Evolutionary conservation across 2,888 invertebrate genomes (phyloP), one percentile per base, ranked within the genome.

Genomic region (Troides aeacus): DNA sequence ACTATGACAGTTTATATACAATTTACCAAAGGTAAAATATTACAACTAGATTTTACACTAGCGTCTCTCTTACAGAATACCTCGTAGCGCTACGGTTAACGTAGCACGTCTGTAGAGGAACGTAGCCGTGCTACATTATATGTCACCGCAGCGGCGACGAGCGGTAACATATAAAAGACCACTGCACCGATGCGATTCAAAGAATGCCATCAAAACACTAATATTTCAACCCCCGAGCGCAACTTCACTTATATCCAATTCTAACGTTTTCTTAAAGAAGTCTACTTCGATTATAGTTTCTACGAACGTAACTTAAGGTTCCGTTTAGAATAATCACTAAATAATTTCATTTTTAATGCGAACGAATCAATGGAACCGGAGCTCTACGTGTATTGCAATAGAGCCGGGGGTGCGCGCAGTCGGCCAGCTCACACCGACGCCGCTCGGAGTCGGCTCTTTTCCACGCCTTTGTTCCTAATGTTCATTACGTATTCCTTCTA

Each of bases 401-500:
- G 64, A 72, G 72, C 75, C 77, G 84, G 1, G 62, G 1, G 8
- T 18, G 74, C 56, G 71, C 74, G 74, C 68, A 36, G 23, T 12
- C 79, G 83, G 83, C 85, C 84, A 86, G 85, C 87, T 87, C 87
- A 79, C 86, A 86, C 86, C 87, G 86, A 83, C 84, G 85, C 83
- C 82, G 80, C 84, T 85, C 81, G 81, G 84, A 85, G 86, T 88
- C 85, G 86, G 86, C 82, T 86, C 85, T 87, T 88, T 88, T 87
- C 87, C 81, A 80, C 85, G 85, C 84, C 84, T 88, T 89, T 88
- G 88, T 88, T 89, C 86, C 84, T 89, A 89, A 90, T 90, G 88
- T 88, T 89, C 89, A 90, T 90, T 90, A 89, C 83, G 87, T 88
- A 89, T 90, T 90, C 89, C 82, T 85, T 88, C 84, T 84, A 84